Percentiles rank a stretch among this genome's conserved stretches.
These are phyloP conservation scores for Prinia subflava DNA, from an alignment of 2,113 vertebrate genomes.

Conservation along the genomic window DNA sequence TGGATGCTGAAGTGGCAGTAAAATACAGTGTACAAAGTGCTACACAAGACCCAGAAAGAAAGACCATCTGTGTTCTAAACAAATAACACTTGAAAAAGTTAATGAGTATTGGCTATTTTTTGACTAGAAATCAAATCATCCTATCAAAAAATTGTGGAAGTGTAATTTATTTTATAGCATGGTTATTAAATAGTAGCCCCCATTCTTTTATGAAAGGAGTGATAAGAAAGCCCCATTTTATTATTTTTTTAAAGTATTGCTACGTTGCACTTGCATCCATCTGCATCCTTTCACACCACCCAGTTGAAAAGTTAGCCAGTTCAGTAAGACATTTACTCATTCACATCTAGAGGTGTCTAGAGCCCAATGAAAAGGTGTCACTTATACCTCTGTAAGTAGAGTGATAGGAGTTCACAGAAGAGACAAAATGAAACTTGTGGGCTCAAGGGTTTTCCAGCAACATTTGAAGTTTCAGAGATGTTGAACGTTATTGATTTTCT, in stretches of 20 bases:
- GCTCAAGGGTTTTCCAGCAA: constrained; percentile 24
- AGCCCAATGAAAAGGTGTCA: not conserved
- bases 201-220: not conserved
- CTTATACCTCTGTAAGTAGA: not conserved
- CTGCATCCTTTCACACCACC: not conserved
- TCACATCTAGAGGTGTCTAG: not conserved
- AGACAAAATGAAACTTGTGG: constrained; percentile 45
- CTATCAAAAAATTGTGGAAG: not conserved
- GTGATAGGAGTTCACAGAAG: not conserved
- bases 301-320: not conserved
- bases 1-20: not conserved
- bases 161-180: not conserved
- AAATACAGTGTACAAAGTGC: not conserved
- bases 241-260: not conserved
- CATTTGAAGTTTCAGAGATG: not conserved
- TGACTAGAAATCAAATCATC: not conserved
- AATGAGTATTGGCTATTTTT: not conserved
- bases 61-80: not conserved
- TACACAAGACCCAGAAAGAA: not conserved
- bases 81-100: not conserved
- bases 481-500: constrained; percentile 5
- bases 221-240: not conserved
- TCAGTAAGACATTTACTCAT: not conserved
- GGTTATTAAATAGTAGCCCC: not conserved
- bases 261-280: not conserved